Evolutionary conservation across 2,888 invertebrate species (phyloP).

Genomic region (Laspeyria flexula): DNA sequence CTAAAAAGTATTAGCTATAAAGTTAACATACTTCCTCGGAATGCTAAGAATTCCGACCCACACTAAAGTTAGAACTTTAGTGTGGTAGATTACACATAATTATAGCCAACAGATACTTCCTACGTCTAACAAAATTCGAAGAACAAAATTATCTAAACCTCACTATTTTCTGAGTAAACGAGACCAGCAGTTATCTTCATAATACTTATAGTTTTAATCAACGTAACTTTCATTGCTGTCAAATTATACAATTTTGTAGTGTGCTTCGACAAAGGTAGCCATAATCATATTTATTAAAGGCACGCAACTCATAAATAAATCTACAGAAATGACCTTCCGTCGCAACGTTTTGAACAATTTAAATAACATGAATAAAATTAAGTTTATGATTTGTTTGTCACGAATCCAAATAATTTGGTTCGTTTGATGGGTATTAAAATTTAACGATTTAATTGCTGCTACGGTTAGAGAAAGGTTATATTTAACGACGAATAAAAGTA

Average conservation of each 20-base stretch:
- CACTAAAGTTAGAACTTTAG: neutral
- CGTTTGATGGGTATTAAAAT: neutral
- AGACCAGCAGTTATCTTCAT: constrained; percentile 11
- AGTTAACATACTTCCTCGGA: neutral
- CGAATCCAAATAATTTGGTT: constrained; percentile 1
- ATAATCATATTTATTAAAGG: constrained; percentile 38
- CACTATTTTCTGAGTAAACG: neutral
- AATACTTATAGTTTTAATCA: constrained; percentile 26
- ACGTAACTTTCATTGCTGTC: constrained; percentile 19
- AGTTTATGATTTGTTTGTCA: constrained; percentile 4
- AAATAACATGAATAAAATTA: constrained; percentile 8
- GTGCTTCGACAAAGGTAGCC: constrained; percentile 18
- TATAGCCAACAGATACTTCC: neutral
- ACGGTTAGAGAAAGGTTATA: neutral
- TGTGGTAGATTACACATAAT: too few species aligned
- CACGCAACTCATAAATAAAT: constrained; percentile 38
- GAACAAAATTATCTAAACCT: neutral
- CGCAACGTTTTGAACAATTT: constrained; percentile 12
- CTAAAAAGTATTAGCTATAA: too few species aligned
- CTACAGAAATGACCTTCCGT: constrained; percentile 27
- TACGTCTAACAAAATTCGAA: neutral
- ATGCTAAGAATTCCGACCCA: neutral
- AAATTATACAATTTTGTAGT: constrained; percentile 35
- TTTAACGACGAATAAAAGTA: neutral
- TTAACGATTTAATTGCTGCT: neutral